Conservation (phyloP, 2,888 invertebrate genomes). For the Pachydiplax longipennis region DNA sequence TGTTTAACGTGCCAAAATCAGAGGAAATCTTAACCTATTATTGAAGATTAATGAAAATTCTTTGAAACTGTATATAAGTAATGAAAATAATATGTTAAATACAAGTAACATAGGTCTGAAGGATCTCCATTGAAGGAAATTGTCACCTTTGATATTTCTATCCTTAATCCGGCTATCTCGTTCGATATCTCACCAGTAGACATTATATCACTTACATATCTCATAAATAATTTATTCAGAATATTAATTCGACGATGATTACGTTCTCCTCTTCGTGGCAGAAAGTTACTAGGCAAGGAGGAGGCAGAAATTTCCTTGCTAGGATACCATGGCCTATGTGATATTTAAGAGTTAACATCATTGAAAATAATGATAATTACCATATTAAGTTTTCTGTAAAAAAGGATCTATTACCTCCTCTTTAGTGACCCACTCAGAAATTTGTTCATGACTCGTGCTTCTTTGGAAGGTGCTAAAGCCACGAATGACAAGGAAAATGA, state of each 20-base stretch:
- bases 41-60: not conserved
- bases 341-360: not conserved
- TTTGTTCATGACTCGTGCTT: slow-evolving; percentile 52
- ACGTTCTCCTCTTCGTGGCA: slow-evolving; percentile 43
- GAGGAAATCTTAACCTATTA: slow-evolving; percentile 69
- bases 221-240: slow-evolving; percentile 83
- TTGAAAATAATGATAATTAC: not conserved
- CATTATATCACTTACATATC: slow-evolving; percentile 79
- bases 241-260: slow-evolving; percentile 66
- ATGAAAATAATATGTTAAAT: too few species aligned
- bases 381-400: too few species aligned
- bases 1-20: slow-evolving; percentile 72
- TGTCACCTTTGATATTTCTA: slow-evolving; percentile 75
- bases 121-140: slow-evolving; percentile 19
- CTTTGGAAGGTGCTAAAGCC: slow-evolving; percentile 47
- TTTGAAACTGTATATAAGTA: too few species aligned
- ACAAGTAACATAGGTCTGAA: not conserved
- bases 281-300: not conserved
- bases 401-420: slow-evolving; percentile 51
- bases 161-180: slow-evolving; percentile 69
- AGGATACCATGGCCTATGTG: slow-evolving; percentile 42
- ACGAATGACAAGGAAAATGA: slow-evolving; percentile 46
- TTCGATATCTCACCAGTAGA: slow-evolving; percentile 72
- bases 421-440: slow-evolving; percentile 50
- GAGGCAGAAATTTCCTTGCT: not conserved